Conservation (phyloP, 1,140 invertebrate genomes). For the Drosophila dunni region DNA sequence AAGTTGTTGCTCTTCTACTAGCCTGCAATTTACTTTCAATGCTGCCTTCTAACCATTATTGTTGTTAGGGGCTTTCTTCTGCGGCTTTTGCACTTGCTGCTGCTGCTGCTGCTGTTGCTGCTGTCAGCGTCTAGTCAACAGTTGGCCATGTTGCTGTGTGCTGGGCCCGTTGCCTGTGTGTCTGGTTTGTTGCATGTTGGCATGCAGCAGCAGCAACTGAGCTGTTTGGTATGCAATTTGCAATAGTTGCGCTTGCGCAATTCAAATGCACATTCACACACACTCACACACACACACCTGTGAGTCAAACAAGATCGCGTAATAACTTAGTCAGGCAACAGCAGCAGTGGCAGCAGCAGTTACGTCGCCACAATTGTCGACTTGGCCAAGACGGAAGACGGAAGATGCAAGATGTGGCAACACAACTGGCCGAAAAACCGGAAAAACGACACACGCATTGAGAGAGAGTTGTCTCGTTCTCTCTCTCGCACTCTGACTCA, state of each 20-base stretch:
- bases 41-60: conserved; percentile 57
- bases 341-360: conserved; percentile 35
- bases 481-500: neutral
- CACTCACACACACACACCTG: conserved; percentile 34
- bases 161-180: conserved; percentile 68
- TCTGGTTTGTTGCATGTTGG: conserved; percentile 81
- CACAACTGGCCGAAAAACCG: conserved; percentile 69
- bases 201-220: conserved; percentile 56
- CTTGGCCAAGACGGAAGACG: conserved; percentile 63
- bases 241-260: conserved; percentile 81
- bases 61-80: conserved; percentile 22
- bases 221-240: conserved; percentile 77
- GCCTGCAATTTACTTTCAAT: conserved; percentile 81
- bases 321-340: conserved; percentile 74
- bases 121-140: conserved; percentile 75
- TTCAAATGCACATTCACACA: conserved; percentile 72
- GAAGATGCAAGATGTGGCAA: conserved; percentile 60
- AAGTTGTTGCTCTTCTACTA: conserved; percentile 34
- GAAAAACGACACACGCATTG: conserved; percentile 76
- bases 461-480: conserved; percentile 18
- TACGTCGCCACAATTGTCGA: conserved; percentile 35
- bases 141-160: conserved; percentile 58
- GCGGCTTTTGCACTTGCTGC: conserved; percentile 50
- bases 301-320: conserved; percentile 69
- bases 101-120: conserved; percentile 52